Percentiles rank a stretch among this genome's conserved stretches.
phyloP scores from a whole-genome alignment of 2,888 invertebrate species.

The Drosophila quasianomalipes region DNA sequence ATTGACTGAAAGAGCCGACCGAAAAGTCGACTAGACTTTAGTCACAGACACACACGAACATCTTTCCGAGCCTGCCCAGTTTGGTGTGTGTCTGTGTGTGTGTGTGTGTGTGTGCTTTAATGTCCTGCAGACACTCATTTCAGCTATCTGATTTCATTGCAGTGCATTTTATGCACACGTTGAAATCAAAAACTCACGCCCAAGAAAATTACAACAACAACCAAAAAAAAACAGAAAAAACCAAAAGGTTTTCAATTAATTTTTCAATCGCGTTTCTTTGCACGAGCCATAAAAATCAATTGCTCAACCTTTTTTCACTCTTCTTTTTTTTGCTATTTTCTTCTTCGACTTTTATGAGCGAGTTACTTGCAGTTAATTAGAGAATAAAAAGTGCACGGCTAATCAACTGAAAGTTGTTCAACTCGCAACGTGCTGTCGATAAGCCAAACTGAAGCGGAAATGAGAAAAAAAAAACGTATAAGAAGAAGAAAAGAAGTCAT shows the following conservation, averaged over 20 bases:
- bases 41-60: not conserved
- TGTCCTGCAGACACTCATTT: constrained; percentile 31
- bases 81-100: not conserved
- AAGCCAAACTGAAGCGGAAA: constrained; percentile 58
- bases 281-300: constrained; percentile 61
- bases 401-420: constrained; percentile 72
- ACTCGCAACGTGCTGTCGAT: constrained; percentile 55
- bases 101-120: constrained; percentile 36
- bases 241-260: constrained; percentile 66
- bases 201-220: constrained; percentile 13
- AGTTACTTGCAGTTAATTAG: constrained; percentile 74
- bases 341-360: constrained; percentile 59
- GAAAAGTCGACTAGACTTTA: constrained; percentile 4
- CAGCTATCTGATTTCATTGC: constrained; percentile 39
- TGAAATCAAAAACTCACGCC: constrained; percentile 16
- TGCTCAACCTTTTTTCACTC: constrained; percentile 35
- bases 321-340: constrained; percentile 22
- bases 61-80: constrained; percentile 20
- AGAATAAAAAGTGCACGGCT: constrained; percentile 57
- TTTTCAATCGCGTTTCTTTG: constrained; percentile 48
- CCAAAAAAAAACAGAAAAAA: not conserved
- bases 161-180: constrained; percentile 37
- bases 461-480: constrained; percentile 31
- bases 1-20: constrained; percentile 50
- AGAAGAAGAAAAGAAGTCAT: constrained; percentile 14